These are phyloP conservation scores for Garrulus glandarius DNA, from an alignment of 2,797 vertebrate genomes.

Conservation along the genomic window DNA sequence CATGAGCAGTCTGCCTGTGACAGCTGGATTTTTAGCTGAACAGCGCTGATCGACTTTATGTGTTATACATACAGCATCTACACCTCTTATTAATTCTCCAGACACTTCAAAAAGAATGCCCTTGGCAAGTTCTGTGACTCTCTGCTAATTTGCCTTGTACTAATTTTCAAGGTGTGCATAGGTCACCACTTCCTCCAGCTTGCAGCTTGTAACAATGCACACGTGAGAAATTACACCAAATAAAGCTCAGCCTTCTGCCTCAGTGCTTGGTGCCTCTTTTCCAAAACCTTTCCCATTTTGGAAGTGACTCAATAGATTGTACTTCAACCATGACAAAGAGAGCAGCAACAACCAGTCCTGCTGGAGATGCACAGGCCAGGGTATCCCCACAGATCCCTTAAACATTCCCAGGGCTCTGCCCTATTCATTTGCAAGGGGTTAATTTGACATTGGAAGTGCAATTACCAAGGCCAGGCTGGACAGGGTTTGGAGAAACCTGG, in stretches of 20 bases:
- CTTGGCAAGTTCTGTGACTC: conserved; percentile 2
- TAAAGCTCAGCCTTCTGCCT: not conserved
- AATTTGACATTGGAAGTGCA: not conserved
- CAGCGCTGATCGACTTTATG: not conserved
- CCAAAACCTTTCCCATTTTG: not conserved
- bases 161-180: conserved; percentile 22
- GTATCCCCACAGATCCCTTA: not conserved
- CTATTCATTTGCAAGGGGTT: not conserved
- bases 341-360: not conserved
- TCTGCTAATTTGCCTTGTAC: conserved; percentile 47
- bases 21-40: not conserved
- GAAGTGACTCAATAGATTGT: not conserved
- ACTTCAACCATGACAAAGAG: not conserved
- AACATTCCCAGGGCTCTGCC: not conserved
- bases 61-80: not conserved
- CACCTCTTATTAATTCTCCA: not conserved
- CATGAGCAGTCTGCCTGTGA: not conserved
- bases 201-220: not conserved
- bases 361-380: not conserved
- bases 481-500: not conserved
- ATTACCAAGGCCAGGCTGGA: not conserved
- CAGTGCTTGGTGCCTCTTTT: not conserved
- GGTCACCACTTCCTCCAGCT: not conserved
- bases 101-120: not conserved
- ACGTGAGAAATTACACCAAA: not conserved